Evolutionary conservation across 2,888 invertebrate species (phyloP), one percentile per base, ranked within the genome.

Genomic region (Galeruca laticollis): DNA sequence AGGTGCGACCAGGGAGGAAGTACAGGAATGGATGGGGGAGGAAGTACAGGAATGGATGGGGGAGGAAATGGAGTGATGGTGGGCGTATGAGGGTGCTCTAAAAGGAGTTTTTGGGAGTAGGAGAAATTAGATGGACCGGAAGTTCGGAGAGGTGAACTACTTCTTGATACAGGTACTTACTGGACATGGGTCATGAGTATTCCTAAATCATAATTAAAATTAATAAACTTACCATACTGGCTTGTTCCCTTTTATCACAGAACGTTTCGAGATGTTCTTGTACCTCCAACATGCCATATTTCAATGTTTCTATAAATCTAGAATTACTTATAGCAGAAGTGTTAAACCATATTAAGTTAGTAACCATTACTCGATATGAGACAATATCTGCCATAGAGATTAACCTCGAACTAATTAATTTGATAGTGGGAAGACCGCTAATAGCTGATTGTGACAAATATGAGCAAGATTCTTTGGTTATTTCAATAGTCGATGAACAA

Each of bases 191-290:
- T 26, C 4, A 26, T 6, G 26, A 6, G 6, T 6, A 26, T 5
- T 26, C 26, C 26, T 26, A 26, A n/a, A 26, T 26, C 1, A 26
- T 26, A 5, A 26, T 26, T 26, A 26, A 26, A 26, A 26, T 1
- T 26, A 26, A 6, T 26, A 40, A 40, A 61, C 20, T 81, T 83
- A 94, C 94, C 90, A 94, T 94, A 0, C 91, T 87, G 0, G 95
- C 94, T 81, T 96, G 95, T 82, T 98, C 97, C 78, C 94, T 92
- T 70, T 95, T 90, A 84, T 98, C 97, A 77, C 96, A 92, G 84
- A 96, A 97, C 0, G 97, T 98, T 84, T 98, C 98, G 76, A 97
- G 89, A 84, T 98, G 98, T 81, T 98, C 98, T 80, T 96, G 95
- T 75, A 98, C 93, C 85, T 98, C 97, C 47, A 98, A 88, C 80